Conservation (phyloP, 2,113 vertebrate species). For the Scopus umbretta region DNA sequence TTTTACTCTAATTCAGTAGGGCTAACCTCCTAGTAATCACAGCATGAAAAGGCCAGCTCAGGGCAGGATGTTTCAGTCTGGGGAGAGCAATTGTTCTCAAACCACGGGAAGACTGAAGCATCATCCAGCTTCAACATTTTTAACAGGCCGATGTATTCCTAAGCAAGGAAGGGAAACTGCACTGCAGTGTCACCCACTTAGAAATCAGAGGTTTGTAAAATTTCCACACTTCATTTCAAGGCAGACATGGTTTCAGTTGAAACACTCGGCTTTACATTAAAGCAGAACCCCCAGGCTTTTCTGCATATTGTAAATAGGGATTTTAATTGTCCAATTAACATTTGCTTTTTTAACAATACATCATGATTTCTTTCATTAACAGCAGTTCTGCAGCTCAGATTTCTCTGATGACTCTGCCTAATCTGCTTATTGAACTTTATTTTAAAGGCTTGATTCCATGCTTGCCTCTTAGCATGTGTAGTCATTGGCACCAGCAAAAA, state of each 20-base stretch:
- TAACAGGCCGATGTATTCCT: background rate
- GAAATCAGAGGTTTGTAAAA: background rate
- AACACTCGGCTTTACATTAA: background rate
- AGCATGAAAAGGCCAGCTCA: background rate
- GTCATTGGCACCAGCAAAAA: background rate
- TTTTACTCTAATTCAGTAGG: background rate
- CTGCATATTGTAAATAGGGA: background rate
- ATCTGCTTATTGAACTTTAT: slow-evolving; percentile 8
- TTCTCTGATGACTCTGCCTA: slow-evolving; percentile 13
- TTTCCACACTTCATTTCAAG: background rate
- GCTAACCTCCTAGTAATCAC: background rate
- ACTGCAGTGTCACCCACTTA: background rate
- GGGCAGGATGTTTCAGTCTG: background rate
- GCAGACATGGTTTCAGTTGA: background rate
- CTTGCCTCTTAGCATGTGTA: background rate
- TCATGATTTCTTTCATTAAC: slow-evolving; percentile 8
- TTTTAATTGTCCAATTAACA: slow-evolving; percentile 51
- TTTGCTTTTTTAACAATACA: slow-evolving; percentile 4
- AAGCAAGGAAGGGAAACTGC: background rate
- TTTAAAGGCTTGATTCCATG: background rate
- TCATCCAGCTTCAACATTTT: background rate
- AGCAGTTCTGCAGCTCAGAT: background rate
- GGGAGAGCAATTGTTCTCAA: background rate
- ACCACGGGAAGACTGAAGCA: background rate
- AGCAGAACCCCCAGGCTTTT: background rate